Evolutionary conservation across 2,888 invertebrate genomes (phyloP), one percentile per base, ranked within the genome.

Genomic region (Harpagoxenus sublaevis): DNA sequence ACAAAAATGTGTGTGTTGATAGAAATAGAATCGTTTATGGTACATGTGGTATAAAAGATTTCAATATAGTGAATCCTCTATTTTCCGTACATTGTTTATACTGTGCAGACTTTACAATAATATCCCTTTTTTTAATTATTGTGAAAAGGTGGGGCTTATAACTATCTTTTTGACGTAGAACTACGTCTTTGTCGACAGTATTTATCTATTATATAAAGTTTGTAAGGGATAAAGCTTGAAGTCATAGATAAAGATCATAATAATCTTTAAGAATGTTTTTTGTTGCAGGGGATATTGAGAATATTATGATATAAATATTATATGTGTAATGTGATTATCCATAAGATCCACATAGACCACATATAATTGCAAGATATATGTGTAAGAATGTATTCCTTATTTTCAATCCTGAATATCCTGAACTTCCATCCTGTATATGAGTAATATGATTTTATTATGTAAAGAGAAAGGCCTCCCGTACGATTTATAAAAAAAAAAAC

Each of bases 1-100:
- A 35, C 35, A 35, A 0, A 23, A 23, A 23, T 23, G 23, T 35
- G 8, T 39, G 15, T 71, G 0, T 8, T n/a, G n/a, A 28, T 70
- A n/a, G 4, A 28, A 45, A 51, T 12, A 8, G 15, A 65, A 65
- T 55, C 2, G 5, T 35, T 55, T 53, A n/a, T 9, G 8, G 48
- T 55, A 74, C 35, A 23, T 62, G 39, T 53, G 74, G 85, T 18
- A 70, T 48, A 62, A 42, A 28, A 42, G 74, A 88, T 31, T 87
- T 63, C 88, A 42, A 42, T 42, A 42, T 42, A 42, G 42, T 42
- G 42, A 42, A 42, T 42, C 9, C 9, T 42, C 8, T 42, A 8
- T 8, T 42, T 42, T 8, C 9, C 42, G 35, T 35, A 35, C 35
- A 35, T 35, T 35, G 35, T 35, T 8, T 9, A 42, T 9, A 42